phyloP scores from a whole-genome alignment of 2,888 invertebrate species.

The Lydus trimaculatus region DNA sequence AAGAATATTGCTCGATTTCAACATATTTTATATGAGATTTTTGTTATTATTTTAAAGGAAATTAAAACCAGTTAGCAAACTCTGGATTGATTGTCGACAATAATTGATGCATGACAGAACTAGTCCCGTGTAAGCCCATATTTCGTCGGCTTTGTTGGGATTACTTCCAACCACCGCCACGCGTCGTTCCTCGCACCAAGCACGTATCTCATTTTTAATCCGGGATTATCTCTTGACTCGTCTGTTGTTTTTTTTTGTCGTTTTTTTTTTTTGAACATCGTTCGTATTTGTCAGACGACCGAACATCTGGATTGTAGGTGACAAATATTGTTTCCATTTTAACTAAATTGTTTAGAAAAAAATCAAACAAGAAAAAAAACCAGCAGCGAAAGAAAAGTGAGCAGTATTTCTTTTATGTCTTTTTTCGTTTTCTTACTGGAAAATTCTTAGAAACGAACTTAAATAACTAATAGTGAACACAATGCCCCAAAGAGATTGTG shows the following conservation, averaged over 20 bases:
- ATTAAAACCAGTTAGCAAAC: constrained; percentile 31
- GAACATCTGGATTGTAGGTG: constrained; percentile 34
- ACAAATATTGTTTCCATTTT: constrained; percentile 36
- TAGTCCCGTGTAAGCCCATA: constrained; percentile 52
- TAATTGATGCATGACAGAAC: constrained; percentile 53
- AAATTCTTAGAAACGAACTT: constrained; percentile 43
- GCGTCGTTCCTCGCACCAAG: constrained; percentile 49
- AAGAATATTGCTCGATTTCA: too few relatives aligned
- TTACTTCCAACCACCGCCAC: constrained; percentile 49
- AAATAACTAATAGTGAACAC: constrained; percentile 48
- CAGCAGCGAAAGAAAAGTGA: not conserved
- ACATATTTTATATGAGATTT: too few relatives aligned
- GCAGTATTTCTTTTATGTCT: not conserved
- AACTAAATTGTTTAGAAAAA: constrained; percentile 22
- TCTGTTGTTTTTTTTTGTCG: constrained; percentile 38
- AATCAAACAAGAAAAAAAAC: too few relatives aligned
- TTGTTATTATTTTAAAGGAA: not conserved
- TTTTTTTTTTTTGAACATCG: constrained; percentile 38
- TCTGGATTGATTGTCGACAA: constrained; percentile 52
- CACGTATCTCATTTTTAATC: constrained; percentile 61
- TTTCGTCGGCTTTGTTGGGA: constrained; percentile 55
- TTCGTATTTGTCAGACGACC: constrained; percentile 40
- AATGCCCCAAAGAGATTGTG: constrained; percentile 41
- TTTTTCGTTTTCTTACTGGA: constrained; percentile 22
- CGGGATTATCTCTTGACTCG: constrained; percentile 56